Percentiles rank a stretch among this genome's conserved stretches.
Evolutionary conservation across 2,888 invertebrate species (phyloP).

Genomic region (Rhagonycha fulva): DNA sequence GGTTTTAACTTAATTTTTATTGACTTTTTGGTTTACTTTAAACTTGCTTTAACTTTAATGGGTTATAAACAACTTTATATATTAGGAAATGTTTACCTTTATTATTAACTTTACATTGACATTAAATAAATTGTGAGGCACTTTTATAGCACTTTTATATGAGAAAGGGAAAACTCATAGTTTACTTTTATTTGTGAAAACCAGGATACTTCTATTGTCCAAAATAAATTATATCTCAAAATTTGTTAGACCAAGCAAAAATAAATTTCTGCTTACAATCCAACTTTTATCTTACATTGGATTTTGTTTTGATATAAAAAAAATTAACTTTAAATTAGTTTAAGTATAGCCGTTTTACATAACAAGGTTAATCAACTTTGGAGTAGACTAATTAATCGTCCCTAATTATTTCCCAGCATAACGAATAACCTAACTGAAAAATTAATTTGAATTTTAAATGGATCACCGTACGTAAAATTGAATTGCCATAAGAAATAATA

Average conservation of each 20-base stretch:
- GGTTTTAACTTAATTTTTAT: slow-evolving; percentile 33
- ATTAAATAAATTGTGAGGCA: not conserved
- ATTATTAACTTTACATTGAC: slow-evolving; percentile 3
- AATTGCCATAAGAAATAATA: not conserved
- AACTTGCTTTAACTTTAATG: slow-evolving; percentile 40
- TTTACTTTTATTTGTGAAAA: not conserved
- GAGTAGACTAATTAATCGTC: not conserved
- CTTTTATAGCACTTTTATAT: not conserved
- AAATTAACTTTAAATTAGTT: not conserved
- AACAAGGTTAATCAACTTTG: not conserved
- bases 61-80: slow-evolving; percentile 30
- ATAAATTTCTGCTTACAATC: not conserved
- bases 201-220: not conserved
- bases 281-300: not conserved
- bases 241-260: not conserved
- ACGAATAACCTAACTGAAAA: not conserved
- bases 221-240: not conserved
- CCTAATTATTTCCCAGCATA: not conserved
- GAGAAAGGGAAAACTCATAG: not conserved
- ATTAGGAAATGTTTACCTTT: not conserved
- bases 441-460: not conserved
- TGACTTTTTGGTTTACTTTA: slow-evolving; percentile 40
- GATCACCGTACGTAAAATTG: not conserved
- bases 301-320: not conserved
- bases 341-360: not conserved